These are phyloP conservation scores for Odontocolon sp. DNA, from an alignment of 2,888 invertebrate genomes.

Conservation along the genomic window DNA sequence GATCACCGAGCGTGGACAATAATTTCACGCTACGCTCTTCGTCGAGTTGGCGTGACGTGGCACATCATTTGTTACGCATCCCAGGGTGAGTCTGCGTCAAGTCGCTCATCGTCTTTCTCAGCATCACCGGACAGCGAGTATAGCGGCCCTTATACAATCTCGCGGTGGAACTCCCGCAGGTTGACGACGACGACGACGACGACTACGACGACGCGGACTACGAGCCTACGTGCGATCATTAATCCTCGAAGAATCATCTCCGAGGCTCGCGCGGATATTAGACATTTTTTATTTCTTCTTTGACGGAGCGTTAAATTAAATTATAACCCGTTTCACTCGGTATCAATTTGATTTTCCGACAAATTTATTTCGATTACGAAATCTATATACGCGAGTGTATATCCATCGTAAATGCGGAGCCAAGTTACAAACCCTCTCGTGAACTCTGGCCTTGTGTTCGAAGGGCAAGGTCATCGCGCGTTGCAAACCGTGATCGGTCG, in stretches of 20 bases:
- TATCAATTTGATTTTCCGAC: no score
- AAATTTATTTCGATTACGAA: no score
- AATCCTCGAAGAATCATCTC: conserved; percentile 33
- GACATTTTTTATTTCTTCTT: conserved; percentile 8
- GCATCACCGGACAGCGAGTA: conserved; percentile 10
- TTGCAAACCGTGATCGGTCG: conserved; percentile 35
- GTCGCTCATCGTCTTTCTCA: conserved; percentile 28
- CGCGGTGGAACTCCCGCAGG: conserved; percentile 14
- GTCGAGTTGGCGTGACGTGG: conserved; percentile 62
- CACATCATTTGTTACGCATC: conserved; percentile 66
- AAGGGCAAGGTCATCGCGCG: conserved; percentile 71
- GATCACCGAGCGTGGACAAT: conserved; percentile 66
- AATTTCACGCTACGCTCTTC: conserved; percentile 65
- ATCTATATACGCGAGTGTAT: no score
- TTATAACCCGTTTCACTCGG: no score
- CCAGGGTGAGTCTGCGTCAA: conserved; percentile 52
- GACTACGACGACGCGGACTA: conserved; percentile 35
- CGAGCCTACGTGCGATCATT: conserved; percentile 33
- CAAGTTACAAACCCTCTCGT: conserved; percentile 59
- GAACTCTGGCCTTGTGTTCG: conserved; percentile 75
- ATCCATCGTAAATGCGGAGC: background rate
- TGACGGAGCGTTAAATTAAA: background rate
- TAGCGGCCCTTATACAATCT: conserved; percentile 13
- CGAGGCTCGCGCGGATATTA: conserved; percentile 28
- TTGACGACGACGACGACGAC: conserved; percentile 30